Evolutionary conservation across 2,888 invertebrate genomes (phyloP), one percentile per base, ranked within the genome.

Genomic region (Perizoma flavofasciatum): DNA sequence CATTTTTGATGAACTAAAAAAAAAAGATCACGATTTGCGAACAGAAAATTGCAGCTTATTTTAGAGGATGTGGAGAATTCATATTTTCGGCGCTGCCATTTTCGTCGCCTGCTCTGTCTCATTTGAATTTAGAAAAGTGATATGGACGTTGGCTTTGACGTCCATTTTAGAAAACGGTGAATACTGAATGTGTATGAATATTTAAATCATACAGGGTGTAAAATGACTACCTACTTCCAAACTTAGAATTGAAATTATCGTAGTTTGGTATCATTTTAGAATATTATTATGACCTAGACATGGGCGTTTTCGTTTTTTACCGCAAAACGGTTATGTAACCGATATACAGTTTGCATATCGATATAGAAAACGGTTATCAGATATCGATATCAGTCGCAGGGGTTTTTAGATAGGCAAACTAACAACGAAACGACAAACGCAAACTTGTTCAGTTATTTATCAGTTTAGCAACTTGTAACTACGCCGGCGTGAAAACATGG

Each of bases 1-100:
- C 87, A 89, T 89, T 85, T 88, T 88, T 89, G 88, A 89, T 86
- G 86, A 86, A 84, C 82, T 74, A 74, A 79, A 82, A 81, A 81
- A n/a, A 81, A 81, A 79, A 72, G 69, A 68, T 66, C 59, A 61
- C 67, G 68, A 72, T 73, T 68, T 71, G 53, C 69, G 22, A 53
- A 49, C 65, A 60, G 69, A 67, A 75, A 76, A 77, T 69, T 69
- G 71, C 59, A 71, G 72, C 70, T 74, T 74, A 67, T 69, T 74
- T 74, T 75, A 70, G 50, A 52, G 60, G 48, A 55, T 44, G 52
- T 39, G 45, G 49, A 59, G 59, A 61, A 50, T 57, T 55, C 59
- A 52, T 59, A 62, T 67, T 69, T 70, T 59, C 56, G 55, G 53
- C 22, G 22, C 41, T 59, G 63, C 70, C 57, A 64, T 66, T 68